A percentile compares a stretch with the other conserved stretches of the same genome.
Conservation (phyloP, 2,888 invertebrate genomes). For the Rugalucina vietnamica region DNA sequence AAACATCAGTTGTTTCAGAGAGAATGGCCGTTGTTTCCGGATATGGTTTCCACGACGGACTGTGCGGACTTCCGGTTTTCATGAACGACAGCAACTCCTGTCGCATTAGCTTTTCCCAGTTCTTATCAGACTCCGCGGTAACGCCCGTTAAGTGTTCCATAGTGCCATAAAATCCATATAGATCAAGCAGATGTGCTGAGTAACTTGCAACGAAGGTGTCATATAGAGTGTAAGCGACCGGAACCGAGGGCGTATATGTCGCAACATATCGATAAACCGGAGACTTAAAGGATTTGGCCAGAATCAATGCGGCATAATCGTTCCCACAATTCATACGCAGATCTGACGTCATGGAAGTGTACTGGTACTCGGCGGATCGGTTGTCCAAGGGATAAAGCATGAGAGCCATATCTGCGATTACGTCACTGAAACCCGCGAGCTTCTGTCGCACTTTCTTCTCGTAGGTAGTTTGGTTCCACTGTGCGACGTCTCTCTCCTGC, state of each 20-base stretch:
- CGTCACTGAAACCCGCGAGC: slow-evolving; percentile 29
- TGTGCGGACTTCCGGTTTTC: slow-evolving; percentile 34
- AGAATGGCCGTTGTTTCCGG: slow-evolving; percentile 42
- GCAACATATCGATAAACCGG: slow-evolving; percentile 51
- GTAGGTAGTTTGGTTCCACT: slow-evolving; percentile 20
- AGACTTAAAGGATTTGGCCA: slow-evolving; percentile 33
- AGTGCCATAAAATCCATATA: slow-evolving; percentile 35
- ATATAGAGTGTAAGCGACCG: not conserved
- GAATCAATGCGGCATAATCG: slow-evolving; percentile 33
- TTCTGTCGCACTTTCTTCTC: slow-evolving; percentile 4
- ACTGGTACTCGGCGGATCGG: slow-evolving; percentile 34
- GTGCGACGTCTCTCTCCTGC: not conserved
- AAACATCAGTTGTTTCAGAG: not conserved
- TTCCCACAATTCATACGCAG: slow-evolving; percentile 32
- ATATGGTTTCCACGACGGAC: slow-evolving; percentile 28
- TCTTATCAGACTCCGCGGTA: not conserved
- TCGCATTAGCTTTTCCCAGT: slow-evolving; percentile 26
- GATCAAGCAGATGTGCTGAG: slow-evolving; percentile 46
- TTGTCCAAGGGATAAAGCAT: slow-evolving; percentile 27
- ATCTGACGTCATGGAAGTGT: slow-evolving; percentile 38
- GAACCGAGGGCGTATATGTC: slow-evolving; percentile 22
- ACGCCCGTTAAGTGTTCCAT: not conserved
- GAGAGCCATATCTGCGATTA: slow-evolving; percentile 32
- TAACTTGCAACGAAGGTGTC: slow-evolving; percentile 14
- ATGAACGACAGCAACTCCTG: slow-evolving; percentile 39